Conservation (phyloP, 2,113 vertebrate genomes). For the Miniopterus natalensis region DNA sequence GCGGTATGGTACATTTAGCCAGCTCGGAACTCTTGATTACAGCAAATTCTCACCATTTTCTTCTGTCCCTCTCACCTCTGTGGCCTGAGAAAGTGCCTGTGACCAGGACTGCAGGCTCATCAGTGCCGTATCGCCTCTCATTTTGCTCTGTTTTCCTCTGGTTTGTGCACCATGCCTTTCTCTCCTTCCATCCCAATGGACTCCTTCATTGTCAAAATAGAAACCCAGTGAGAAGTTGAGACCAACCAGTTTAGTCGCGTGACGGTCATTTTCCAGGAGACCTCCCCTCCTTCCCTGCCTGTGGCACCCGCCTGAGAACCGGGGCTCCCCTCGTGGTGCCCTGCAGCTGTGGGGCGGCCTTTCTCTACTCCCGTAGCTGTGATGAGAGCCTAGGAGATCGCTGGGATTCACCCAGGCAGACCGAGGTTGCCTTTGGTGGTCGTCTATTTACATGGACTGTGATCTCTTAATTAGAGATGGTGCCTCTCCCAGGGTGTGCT, state of each 20-base stretch:
- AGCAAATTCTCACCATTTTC: not conserved
- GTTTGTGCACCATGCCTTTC: not conserved
- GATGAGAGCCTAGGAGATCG: not conserved
- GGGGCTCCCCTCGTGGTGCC: fast-evolving
- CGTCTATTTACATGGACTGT: slow-evolving; percentile 74
- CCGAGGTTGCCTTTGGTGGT: slow-evolving; percentile 62
- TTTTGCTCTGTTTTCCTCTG: not conserved
- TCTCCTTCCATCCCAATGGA: not conserved
- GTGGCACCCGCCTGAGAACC: not conserved
- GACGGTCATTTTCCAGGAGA: not conserved
- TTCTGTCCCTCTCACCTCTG: not conserved
- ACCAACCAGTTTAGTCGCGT: not conserved
- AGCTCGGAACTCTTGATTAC: not conserved
- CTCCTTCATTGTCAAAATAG: not conserved
- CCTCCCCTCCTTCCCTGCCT: not conserved
- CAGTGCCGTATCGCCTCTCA: not conserved
- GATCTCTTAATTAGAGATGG: slow-evolving; percentile 80
- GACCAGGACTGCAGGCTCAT: not conserved
- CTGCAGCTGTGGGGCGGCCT: not conserved
- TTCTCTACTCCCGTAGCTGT: not conserved
- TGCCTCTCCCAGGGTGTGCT: slow-evolving; percentile 74
- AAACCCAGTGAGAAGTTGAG: not conserved
- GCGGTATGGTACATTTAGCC: not conserved
- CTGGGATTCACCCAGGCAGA: slow-evolving; percentile 64
- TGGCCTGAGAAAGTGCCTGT: not conserved